Percentiles rank a stretch among this genome's conserved stretches.
phyloP scores from a whole-genome alignment of 2,888 invertebrate genomes.

The Hemicrepidius hirtus region DNA sequence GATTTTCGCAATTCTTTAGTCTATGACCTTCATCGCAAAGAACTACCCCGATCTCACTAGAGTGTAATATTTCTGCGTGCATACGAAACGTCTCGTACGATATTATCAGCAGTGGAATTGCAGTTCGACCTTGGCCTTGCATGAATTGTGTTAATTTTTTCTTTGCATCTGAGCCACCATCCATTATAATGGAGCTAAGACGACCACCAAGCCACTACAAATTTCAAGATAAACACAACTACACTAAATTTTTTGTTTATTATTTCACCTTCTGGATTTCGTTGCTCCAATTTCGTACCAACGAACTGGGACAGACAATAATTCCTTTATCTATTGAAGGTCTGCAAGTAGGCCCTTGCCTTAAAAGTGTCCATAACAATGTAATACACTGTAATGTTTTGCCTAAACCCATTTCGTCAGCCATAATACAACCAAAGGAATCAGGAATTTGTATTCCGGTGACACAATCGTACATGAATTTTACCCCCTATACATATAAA shows the following conservation, averaged over 20 bases:
- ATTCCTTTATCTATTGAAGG: slow-evolving; percentile 94
- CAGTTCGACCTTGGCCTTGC: slow-evolving; percentile 85
- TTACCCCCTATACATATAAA: slow-evolving; percentile 81
- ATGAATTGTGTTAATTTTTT: slow-evolving; percentile 88
- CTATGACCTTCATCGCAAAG: slow-evolving; percentile 99
- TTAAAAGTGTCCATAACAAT: slow-evolving; percentile 93
- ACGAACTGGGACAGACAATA: slow-evolving; percentile 96
- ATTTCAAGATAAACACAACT: background rate
- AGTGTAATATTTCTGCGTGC: slow-evolving; percentile 91
- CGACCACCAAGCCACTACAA: slow-evolving; percentile 88
- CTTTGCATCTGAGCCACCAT: slow-evolving; percentile 90
- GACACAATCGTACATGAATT: slow-evolving; percentile 99
- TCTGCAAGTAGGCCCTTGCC: slow-evolving; percentile 94
- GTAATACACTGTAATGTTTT: slow-evolving; percentile 99
- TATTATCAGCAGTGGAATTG: slow-evolving; percentile 95
- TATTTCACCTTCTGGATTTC: slow-evolving; percentile 88
- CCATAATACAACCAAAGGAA: slow-evolving; percentile 98
- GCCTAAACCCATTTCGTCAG: slow-evolving; percentile 99
- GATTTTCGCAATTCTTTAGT: slow-evolving; percentile 98
- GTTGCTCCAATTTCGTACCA: slow-evolving; percentile 99
- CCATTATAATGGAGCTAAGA: slow-evolving; percentile 88
- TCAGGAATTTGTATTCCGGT: slow-evolving; percentile 91
- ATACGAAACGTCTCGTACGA: slow-evolving; percentile 99
- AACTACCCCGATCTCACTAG: slow-evolving; percentile 92
- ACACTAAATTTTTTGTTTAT: no score